Evolutionary conservation across 1,140 invertebrate species (phyloP).

Genomic region (Aphaenogaster floridana): DNA sequence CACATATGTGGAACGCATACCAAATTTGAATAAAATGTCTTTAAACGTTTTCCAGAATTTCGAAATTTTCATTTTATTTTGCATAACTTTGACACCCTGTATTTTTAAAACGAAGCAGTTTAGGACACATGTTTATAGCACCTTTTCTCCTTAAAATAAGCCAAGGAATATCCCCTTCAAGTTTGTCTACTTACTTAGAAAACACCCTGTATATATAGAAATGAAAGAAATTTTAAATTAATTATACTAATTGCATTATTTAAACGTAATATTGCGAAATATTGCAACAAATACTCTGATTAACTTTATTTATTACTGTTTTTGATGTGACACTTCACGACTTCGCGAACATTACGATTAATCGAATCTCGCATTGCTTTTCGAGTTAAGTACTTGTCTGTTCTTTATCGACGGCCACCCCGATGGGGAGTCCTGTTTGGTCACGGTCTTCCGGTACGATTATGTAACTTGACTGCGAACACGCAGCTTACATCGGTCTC

Average conservation of each 20-base stretch:
- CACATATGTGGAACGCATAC: no score
- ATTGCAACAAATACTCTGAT: not conserved
- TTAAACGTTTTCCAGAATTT: no score
- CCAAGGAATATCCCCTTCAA: no score
- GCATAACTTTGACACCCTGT: no score
- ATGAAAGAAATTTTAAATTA: not conserved
- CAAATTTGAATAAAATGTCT: no score
- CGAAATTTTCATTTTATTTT: no score
- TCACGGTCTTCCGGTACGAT: slow-evolving; percentile 81
- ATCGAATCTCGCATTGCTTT: not conserved
- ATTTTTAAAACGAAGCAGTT: no score
- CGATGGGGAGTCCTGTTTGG: slow-evolving; percentile 76
- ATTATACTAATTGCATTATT: not conserved
- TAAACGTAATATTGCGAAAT: not conserved
- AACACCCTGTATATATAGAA: not conserved
- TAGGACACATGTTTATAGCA: no score
- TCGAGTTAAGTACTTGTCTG: not conserved
- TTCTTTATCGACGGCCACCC: slow-evolving; percentile 66
- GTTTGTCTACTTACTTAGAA: no score
- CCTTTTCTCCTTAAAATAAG: no score
- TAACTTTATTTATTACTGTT: not conserved
- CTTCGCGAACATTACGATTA: not conserved
- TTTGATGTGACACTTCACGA: not conserved
- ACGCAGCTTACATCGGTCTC: slow-evolving; percentile 83
- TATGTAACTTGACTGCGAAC: slow-evolving; percentile 86